Evolutionary conservation across 1,140 invertebrate species (phyloP), one percentile per base, ranked within the genome.

Genomic region (Drosophila serrata): DNA sequence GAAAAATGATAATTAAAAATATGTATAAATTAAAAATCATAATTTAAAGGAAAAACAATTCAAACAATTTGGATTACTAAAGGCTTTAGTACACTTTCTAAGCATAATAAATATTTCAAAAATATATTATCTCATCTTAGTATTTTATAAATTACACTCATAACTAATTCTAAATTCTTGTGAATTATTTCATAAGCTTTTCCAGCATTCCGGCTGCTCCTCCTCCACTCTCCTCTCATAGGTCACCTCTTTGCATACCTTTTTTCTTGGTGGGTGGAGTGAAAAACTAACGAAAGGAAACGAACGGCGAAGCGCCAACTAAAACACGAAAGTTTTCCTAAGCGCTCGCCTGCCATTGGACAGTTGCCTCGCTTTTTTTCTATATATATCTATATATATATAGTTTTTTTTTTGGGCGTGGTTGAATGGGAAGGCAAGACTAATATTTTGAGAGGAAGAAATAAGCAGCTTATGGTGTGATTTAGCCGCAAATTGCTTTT

Each of bases 281-380:
- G 19, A 77, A 77, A 60, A 77, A 60, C 73, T 60, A 77, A 77
- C 74, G 74, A 77, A 77, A 77, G 74, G 42, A 67, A 68, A 59
- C 74, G 74, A 77, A 56, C 65, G 63, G n/a, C 64, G 59, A 48
- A 62, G 43, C 58, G 58, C 57, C 60, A 63, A 63, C 72, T 73
- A 75, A 75, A 73, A 62, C 40, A 75, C 74, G 74, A 77, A 77
- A 77, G 40, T 77, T 68, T 53, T 55, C 60, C 63, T 55, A 68
- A 76, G 55, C 61, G 43, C 60, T 64, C 15, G 55, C 9, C 39
- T 77, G 29, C 31, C 74, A 77, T 77, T 77, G 74, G 74, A 42
- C 58, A 45, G 61, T 64, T 55, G 33, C 19, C 59, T 6, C 0
- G 0, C 5, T 12, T 11, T 11, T 42, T 29, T 11, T 24, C 13